Evolutionary conservation across 1,140 invertebrate species (phyloP), one percentile per base, ranked within the genome.

Genomic region (Helicoverpa armigera): DNA sequence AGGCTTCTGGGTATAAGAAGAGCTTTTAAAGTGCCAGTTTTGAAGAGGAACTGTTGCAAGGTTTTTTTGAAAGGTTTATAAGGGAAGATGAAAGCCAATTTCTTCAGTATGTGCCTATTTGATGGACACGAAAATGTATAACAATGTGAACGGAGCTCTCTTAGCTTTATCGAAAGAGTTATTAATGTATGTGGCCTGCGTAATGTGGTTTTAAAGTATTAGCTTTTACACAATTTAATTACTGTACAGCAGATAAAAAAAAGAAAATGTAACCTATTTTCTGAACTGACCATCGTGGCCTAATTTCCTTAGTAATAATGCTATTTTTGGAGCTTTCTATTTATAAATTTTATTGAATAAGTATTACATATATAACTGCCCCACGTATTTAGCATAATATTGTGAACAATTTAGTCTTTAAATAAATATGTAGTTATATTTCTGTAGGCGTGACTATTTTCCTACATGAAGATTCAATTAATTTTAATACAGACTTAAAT

Each of bases 261-360:
- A 43, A 7, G 3, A 43, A 35, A 43, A 43, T 43, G 35, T 43
- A 9, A 43, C 35, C 4, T 43, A 18, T 61, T 31, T 13, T 60
- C 18, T 60, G 58, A 50, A 50, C 43, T 18, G n/a, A 67, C n/a
- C 16, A 50, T 18, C 12, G 16, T 50, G 65, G 43, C 43, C 43
- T 65, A 16, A 54, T 69, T 31, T 29, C 58, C 13, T 18, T 23
- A 69, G 65, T 48, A 50, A 23, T 67, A 50, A 51, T 50, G 65
- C 43, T 50, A 69, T 69, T 50, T 69, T 69, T 50, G 2, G 65
- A 69, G 65, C 65, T 69, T 69, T 69, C 65, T 69, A 50, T 43
- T 48, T 11, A n/a, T n/a, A 65, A 5, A 12, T 13, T 50, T 50
- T 50, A 69, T 69, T 14, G 12, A 18, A 50, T 50, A 50, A 43